Conservation (phyloP, 2,797 vertebrate genomes). For the Rhynchotus rufescens region DNA sequence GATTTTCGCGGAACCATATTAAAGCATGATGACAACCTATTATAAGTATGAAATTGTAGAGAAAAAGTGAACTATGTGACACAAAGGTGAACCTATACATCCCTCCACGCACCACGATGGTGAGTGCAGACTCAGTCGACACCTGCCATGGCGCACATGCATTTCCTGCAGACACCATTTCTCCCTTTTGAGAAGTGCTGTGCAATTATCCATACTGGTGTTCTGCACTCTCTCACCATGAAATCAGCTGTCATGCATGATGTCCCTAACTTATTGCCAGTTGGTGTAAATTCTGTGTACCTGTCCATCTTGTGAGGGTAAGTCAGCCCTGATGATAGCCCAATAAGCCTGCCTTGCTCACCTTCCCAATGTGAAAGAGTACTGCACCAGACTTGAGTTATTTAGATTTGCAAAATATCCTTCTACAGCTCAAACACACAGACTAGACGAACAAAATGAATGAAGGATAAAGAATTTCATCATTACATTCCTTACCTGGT, state of each 20-base stretch:
- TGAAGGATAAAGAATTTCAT: background rate
- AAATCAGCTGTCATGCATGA: background rate
- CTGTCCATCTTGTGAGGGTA: background rate
- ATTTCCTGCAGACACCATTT: background rate
- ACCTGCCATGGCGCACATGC: background rate
- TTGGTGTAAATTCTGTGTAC: background rate
- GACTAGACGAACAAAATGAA: background rate
- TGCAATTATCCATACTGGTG: background rate
- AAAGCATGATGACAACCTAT: background rate
- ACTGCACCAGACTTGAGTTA: background rate
- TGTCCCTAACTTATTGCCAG: background rate
- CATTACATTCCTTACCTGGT: background rate
- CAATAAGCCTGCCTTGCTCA: background rate
- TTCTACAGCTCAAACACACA: background rate
- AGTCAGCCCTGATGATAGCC: background rate
- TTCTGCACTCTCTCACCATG: background rate
- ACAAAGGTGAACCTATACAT: background rate
- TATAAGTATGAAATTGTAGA: background rate
- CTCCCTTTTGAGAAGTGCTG: background rate
- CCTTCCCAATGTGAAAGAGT: background rate
- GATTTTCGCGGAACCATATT: background rate
- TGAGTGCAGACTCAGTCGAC: background rate
- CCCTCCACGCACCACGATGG: background rate
- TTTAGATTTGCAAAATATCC: background rate
- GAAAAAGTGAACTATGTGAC: background rate